Conservation (phyloP, 2,888 invertebrate species). For the Nemurella pictetii region DNA sequence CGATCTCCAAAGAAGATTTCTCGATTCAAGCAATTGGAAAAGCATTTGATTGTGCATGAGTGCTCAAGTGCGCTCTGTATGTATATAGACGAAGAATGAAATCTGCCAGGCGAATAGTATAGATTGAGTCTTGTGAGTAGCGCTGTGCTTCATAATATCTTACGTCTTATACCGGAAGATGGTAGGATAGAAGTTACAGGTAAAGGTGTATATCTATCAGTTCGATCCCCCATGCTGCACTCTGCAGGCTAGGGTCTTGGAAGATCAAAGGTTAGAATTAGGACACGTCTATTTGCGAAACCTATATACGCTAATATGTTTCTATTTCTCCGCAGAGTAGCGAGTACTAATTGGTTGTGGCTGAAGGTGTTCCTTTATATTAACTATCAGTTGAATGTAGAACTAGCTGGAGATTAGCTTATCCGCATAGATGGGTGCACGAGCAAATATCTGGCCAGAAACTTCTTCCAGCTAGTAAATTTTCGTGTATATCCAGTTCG, state of each 20-base stretch:
- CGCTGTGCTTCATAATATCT: background rate
- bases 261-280: conserved; percentile 1
- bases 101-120: background rate
- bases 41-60: background rate
- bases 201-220: too few species aligned
- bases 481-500: background rate
- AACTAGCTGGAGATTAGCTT: background rate
- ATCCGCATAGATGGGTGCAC: background rate
- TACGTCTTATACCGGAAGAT: background rate
- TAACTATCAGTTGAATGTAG: background rate
- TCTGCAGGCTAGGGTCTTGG: background rate
- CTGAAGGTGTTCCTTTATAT: background rate
- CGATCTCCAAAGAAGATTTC: conserved; percentile 1
- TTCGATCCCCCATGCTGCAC: background rate
- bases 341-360: background rate
- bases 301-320: conserved; percentile 9
- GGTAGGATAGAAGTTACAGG: too few species aligned
- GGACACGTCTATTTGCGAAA: conserved; percentile 2
- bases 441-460: background rate
- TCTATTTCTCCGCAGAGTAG: background rate
- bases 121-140: too few species aligned
- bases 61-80: background rate
- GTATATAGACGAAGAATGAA: background rate
- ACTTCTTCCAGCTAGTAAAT: background rate
- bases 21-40: background rate